Percentiles rank a stretch among this genome's conserved stretches.
Evolutionary conservation across 2,888 invertebrate species (phyloP).

Genomic region (Mesorhabditis belari): DNA sequence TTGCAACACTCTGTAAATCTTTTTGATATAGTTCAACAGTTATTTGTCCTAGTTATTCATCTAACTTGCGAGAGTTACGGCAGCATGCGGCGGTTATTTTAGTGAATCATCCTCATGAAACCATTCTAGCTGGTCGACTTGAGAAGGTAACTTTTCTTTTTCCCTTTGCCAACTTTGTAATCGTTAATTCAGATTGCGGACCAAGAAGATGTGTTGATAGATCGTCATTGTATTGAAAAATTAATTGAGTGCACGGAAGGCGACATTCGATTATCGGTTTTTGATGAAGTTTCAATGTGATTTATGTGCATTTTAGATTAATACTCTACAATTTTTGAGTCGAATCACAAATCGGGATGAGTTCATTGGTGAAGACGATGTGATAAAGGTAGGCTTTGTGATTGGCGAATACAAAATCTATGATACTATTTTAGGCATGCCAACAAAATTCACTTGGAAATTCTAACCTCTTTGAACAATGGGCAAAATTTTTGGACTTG

Average conservation of each 20-base stretch:
- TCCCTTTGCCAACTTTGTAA: too few relatives aligned
- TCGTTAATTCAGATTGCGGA: conserved; percentile 48
- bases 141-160: conserved; percentile 11
- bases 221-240: conserved; percentile 67
- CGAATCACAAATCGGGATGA: not conserved
- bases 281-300: too few relatives aligned
- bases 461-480: conserved; percentile 28
- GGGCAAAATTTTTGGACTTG: conserved; percentile 27
- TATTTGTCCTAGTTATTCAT: not conserved
- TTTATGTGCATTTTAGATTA: conserved; percentile 49
- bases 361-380: conserved; percentile 2
- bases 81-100: conserved; percentile 71
- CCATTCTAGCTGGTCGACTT: conserved; percentile 63
- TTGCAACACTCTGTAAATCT: conserved; percentile 73
- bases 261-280: conserved; percentile 84
- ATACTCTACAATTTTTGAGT: conserved; percentile 67
- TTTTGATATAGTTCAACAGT: not conserved
- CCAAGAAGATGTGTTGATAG: conserved; percentile 64
- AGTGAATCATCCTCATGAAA: conserved; percentile 51
- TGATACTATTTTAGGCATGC: not conserved
- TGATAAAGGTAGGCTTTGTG: conserved; percentile 4
- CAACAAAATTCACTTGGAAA: conserved; percentile 3
- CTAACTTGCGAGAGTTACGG: conserved; percentile 70
- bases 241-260: conserved; percentile 77
- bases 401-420: too few relatives aligned